phyloP scores from a whole-genome alignment of 2,888 invertebrate genomes.

The Cinara cedri region DNA sequence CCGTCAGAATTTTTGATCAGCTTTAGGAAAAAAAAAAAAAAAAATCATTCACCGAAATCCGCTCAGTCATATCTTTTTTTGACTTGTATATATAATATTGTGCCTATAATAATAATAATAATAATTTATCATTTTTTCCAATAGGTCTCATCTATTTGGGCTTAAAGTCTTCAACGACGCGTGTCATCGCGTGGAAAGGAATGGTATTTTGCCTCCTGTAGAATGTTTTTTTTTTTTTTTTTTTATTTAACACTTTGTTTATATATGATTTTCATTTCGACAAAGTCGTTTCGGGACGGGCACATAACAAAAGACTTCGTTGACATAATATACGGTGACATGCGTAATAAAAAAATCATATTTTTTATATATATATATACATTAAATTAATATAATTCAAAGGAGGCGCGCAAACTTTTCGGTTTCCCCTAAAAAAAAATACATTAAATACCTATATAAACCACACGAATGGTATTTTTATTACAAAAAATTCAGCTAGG shows the following conservation, averaged over 20 bases:
- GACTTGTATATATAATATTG: too few species aligned
- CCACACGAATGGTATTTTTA: too few species aligned
- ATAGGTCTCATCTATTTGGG: neutral
- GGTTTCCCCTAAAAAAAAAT: too few species aligned
- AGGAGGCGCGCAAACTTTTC: too few species aligned
- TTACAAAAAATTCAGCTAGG: too few species aligned
- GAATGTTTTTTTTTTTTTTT: slow-evolving; percentile 9
- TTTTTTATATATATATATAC: too few species aligned
- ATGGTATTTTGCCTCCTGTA: neutral
- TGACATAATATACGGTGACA: too few species aligned
- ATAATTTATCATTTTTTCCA: slow-evolving; percentile 11
- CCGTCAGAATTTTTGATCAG: slow-evolving; percentile 19
- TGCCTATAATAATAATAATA: neutral
- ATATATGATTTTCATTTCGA: slow-evolving; percentile 10
- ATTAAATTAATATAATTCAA: too few species aligned
- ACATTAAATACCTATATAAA: too few species aligned
- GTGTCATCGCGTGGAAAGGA: neutral
- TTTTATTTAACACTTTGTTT: neutral
- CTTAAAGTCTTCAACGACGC: neutral
- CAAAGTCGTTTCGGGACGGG: too few species aligned
- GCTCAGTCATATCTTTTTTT: neutral
- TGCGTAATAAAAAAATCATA: too few species aligned
- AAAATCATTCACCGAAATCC: slow-evolving; percentile 27
- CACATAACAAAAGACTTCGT: too few species aligned
- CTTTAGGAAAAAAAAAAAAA: neutral